Base-by-base conservation (phyloP, 2,888 invertebrate species). In the Netelia inedita region DNA sequence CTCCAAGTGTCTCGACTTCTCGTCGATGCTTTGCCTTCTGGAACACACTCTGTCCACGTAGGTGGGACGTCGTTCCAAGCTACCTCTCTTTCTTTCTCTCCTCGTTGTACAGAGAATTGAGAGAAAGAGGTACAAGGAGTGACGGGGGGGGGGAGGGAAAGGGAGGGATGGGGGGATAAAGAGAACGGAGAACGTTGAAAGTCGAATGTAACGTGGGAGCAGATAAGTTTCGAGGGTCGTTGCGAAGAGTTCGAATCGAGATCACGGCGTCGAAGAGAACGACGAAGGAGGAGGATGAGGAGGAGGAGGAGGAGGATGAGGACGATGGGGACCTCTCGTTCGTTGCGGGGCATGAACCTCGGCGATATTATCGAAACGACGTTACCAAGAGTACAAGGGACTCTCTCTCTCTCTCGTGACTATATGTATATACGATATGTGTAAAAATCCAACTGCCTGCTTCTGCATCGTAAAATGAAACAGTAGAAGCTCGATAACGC, bases 281-380 rank as follows among this genome's bases (percentile, higher is more conserved):
- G 59, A 79, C 63, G 71, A 65, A 65, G 43, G 41, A 63, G 72
- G 73, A 61, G 35, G 23, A 11, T 9, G 66, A 66, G 66, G 16
- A 16, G n/a, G 41, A 21, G 11, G 11, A 6, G 53, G 23, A 55
- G 28, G 72, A 71, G 46, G 71, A 41, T 50, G 53, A 79, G 63
- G 63, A 57, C 72, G 73, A 57, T 66, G 55, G 72, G 79, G 73
- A 69, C 81, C 65, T n/a, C n/a, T 53, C 53, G 53, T 73, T 79
- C 74, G 66, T 14, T 35, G 65, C 63, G 72, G 76, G 74, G 57
- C 85, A 81, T 63, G 85, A 82, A 85, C 82, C 73, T 63, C 63
- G 35, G 16, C 73, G 85, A 85, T 85, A 82, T 82, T 66, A 85
- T 85, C 85, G 63, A 35, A 35, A 85, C 81, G 65, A 71, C 79